A percentile compares a stretch with the other conserved stretches of the same genome.
Conservation (phyloP, 2,888 invertebrate species). For the Drosophila nr. perissopoda region DNA sequence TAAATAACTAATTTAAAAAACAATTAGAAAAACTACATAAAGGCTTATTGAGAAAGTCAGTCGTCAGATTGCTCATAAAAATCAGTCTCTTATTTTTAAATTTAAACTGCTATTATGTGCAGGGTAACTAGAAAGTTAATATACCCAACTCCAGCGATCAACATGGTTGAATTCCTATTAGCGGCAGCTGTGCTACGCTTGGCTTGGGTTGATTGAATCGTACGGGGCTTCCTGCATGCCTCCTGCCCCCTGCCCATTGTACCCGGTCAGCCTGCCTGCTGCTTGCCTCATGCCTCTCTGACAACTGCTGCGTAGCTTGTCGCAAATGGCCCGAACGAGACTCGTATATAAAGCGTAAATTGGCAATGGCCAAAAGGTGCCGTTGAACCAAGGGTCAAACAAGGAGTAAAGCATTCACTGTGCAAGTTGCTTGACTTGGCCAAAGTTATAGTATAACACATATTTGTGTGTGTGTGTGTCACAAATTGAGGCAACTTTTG, state of each 20-base stretch:
- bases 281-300: background rate
- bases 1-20: background rate
- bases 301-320: constrained; percentile 39
- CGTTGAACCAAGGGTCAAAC: constrained; percentile 31
- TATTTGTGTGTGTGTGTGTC: constrained; percentile 44
- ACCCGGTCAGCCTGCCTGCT: constrained; percentile 6
- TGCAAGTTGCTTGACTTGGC: constrained; percentile 2
- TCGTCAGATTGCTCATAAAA: background rate
- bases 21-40: too few relatives aligned
- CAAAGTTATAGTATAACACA: constrained; percentile 3
- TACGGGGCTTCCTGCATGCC: background rate
- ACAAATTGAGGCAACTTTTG: constrained; percentile 49
- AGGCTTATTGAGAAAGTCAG: too few relatives aligned
- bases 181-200: constrained; percentile 42
- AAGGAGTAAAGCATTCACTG: constrained; percentile 27
- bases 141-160: background rate
- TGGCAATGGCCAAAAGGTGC: constrained; percentile 57
- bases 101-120: background rate
- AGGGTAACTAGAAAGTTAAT: constrained; percentile 21
- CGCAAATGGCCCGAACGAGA: constrained; percentile 58
- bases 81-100: background rate
- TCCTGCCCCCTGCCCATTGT: too few relatives aligned
- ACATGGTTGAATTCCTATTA: constrained; percentile 32
- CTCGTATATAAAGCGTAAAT: constrained; percentile 63
- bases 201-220: constrained; percentile 50